A percentile compares a stretch with the other conserved stretches of the same genome.
These are phyloP conservation scores for Bacillus rossius DNA, from an alignment of 1,140 invertebrate species.

Conservation along the genomic window DNA sequence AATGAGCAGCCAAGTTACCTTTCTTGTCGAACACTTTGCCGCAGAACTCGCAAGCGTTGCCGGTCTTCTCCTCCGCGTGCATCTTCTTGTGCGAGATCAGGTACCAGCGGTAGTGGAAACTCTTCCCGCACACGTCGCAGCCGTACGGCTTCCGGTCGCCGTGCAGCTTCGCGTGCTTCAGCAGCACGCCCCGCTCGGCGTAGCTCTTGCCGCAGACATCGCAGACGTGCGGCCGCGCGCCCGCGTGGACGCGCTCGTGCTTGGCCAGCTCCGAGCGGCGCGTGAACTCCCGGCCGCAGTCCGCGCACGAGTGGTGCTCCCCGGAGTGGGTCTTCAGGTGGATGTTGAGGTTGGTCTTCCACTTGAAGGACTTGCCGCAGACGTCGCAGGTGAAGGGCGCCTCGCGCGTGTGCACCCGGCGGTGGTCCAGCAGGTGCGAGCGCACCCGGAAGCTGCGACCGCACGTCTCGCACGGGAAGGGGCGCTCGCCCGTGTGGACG, in stretches of 20 bases:
- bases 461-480: conserved; percentile 48
- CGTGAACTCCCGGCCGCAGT: conserved; percentile 45
- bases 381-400: conserved; percentile 28
- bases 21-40: conserved; percentile 11
- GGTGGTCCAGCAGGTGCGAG: conserved; percentile 37
- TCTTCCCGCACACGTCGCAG: conserved; percentile 16
- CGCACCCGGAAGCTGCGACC: conserved; percentile 43
- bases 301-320: conserved; percentile 28
- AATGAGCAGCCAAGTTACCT: conserved; percentile 7
- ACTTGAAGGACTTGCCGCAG: conserved; percentile 34
- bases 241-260: conserved; percentile 55
- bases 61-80: conserved; percentile 7
- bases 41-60: conserved; percentile 3
- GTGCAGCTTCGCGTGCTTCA: conserved; percentile 16
- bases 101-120: conserved; percentile 17
- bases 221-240: conserved; percentile 45
- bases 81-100: conserved; percentile 16
- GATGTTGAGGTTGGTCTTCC: conserved; percentile 25
- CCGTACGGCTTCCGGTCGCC: conserved; percentile 12
- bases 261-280: conserved; percentile 52
- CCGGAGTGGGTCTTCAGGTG: conserved; percentile 25
- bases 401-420: conserved; percentile 33
- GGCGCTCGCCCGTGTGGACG: conserved; percentile 31
- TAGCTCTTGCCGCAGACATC: conserved; percentile 12
- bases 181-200: conserved; percentile 10